Percentiles rank a stretch among this genome's conserved stretches.
phyloP scores from a whole-genome alignment of 1,140 invertebrate species.

The Wasmannia auropunctata region DNA sequence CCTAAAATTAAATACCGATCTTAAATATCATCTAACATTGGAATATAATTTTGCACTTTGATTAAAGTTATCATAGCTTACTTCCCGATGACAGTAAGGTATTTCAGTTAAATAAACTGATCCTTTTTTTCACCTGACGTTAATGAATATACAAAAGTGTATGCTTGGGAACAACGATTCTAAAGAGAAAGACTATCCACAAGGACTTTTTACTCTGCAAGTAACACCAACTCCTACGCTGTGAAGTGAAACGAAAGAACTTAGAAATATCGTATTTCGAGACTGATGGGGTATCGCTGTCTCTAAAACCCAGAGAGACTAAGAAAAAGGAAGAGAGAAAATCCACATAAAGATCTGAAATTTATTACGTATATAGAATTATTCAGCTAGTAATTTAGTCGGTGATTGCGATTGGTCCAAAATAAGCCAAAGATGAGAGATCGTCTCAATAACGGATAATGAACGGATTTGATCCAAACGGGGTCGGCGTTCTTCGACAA shows the following conservation, averaged over 20 bases:
- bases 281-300: not conserved
- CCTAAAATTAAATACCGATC: not conserved
- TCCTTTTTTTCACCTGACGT: not conserved
- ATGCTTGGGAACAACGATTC: not conserved
- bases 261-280: not conserved
- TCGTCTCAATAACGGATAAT: not conserved
- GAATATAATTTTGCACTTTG: not conserved
- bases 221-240: not conserved
- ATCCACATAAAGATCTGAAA: not conserved
- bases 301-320: not conserved
- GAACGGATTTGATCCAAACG: slow-evolving; percentile 8
- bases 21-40: not conserved
- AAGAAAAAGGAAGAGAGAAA: not conserved
- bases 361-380: not conserved
- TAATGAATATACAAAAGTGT: not conserved
- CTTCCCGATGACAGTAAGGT: not conserved
- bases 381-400: not conserved
- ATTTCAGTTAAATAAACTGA: not conserved
- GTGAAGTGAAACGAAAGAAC: not conserved
- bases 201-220: not conserved
- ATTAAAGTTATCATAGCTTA: not conserved
- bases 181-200: not conserved
- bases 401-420: not conserved
- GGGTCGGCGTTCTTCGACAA: not conserved
- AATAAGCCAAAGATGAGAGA: slow-evolving; percentile 1